Evolutionary conservation across 2,113 vertebrate genomes (phyloP).

Genomic region (Protobothrops flavoviridis): DNA sequence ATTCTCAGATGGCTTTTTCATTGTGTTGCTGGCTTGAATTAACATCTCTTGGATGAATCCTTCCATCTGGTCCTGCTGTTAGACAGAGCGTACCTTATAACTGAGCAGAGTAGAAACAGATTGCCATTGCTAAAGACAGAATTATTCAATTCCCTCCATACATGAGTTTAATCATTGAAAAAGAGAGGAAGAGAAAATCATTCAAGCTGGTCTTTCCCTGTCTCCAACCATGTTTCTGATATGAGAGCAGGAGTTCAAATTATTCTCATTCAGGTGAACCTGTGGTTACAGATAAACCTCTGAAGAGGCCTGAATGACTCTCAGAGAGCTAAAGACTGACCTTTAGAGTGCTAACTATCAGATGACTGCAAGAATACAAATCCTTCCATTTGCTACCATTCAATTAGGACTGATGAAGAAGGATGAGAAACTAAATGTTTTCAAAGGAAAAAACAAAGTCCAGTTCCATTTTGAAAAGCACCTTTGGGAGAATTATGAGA

Average conservation of each 20-base stretch:
- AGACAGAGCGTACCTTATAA: not conserved
- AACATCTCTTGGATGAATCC: not conserved
- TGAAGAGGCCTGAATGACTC: not conserved
- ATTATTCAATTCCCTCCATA: not conserved
- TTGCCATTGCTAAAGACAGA: not conserved
- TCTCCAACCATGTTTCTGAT: not conserved
- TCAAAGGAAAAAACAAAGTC: not conserved
- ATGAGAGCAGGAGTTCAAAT: not conserved
- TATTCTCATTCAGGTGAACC: not conserved
- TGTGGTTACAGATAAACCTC: not conserved
- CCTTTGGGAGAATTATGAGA: not conserved
- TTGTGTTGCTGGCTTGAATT: not conserved
- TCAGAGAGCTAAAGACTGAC: not conserved
- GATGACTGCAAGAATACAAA: not conserved
- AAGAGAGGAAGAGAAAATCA: not conserved
- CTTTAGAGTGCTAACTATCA: not conserved
- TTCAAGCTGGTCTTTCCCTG: not conserved
- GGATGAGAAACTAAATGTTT: not conserved
- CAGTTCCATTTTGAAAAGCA: not conserved
- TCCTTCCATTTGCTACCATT: not conserved
- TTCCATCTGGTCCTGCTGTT: not conserved
- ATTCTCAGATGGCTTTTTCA: not conserved
- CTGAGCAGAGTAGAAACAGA: not conserved
- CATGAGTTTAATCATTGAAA: not conserved
- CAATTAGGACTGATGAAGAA: not conserved